These are phyloP conservation scores for Syngnathus scovelli DNA, from an alignment of 2,113 vertebrate species.

Conservation along the genomic window DNA sequence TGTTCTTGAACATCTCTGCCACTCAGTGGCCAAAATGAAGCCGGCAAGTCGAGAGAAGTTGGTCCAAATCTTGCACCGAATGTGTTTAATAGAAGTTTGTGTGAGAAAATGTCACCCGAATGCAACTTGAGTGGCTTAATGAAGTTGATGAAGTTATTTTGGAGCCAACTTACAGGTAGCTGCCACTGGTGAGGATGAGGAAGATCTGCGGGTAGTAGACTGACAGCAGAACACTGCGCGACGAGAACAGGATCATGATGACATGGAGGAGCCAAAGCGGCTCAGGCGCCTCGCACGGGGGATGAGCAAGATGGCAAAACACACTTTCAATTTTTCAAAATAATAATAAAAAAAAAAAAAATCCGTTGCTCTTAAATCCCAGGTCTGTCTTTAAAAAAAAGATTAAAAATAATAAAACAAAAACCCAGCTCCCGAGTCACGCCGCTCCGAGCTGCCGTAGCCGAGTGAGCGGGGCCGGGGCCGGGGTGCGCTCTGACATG, in stretches of 20 bases:
- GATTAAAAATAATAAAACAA: conserved; percentile 21
- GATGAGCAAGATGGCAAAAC: conserved; percentile 1
- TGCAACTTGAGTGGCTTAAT: conserved; percentile 19
- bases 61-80: not conserved
- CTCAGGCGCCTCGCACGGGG: not conserved
- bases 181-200: conserved; percentile 95
- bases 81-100: not conserved
- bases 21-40: conserved; percentile 70
- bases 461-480: conserved; percentile 73
- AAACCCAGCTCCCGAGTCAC: conserved; percentile 34
- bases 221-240: conserved; percentile 90
- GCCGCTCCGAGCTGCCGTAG: conserved; percentile 74
- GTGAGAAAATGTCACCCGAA: not conserved
- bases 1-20: conserved; percentile 69
- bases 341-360: conserved; percentile 5
- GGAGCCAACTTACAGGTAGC: conserved; percentile 85
- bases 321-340: not conserved
- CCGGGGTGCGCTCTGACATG: conserved; percentile 78
- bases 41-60: conserved; percentile 21
- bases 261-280: conserved; percentile 55
- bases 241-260: conserved; percentile 92
- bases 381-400: conserved; percentile 52
- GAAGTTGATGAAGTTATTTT: conserved; percentile 45
- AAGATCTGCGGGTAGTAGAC: conserved; percentile 97
- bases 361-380: conserved; percentile 58